phyloP scores from a whole-genome alignment of 2,797 vertebrate genomes.

The Chiloscyllium punctatum region DNA sequence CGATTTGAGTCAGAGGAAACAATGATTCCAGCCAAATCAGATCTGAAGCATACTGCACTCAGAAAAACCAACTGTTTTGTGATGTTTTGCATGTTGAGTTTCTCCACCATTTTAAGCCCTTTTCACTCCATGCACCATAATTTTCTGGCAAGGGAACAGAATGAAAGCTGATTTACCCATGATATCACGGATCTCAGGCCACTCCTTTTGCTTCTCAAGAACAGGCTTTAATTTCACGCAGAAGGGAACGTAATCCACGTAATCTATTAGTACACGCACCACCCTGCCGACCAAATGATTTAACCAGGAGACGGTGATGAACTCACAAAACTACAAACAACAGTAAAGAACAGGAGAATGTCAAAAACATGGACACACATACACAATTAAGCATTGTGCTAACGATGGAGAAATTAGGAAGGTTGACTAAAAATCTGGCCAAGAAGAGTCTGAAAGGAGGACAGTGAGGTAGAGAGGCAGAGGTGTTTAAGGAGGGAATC shows the following conservation, averaged over 20 bases:
- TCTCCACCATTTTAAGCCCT: neutral
- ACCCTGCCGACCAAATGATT: conserved; percentile 62
- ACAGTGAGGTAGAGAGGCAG: neutral
- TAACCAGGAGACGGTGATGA: conserved; percentile 71
- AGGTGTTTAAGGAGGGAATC: neutral
- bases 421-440: neutral
- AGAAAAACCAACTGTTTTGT: too few species aligned
- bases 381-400: neutral
- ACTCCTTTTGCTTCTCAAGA: conserved; percentile 66
- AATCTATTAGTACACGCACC: conserved; percentile 68
- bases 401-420: neutral
- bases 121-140: neutral
- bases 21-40: too few species aligned
- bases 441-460: neutral
- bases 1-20: too few species aligned
- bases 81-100: too few species aligned
- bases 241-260: conserved; percentile 65
- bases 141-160: neutral
- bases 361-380: neutral
- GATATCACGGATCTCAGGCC: conserved; percentile 65
- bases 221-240: conserved; percentile 67
- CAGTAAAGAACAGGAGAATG: neutral
- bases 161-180: conserved; percentile 55
- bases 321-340: conserved; percentile 72
- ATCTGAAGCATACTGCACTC: too few species aligned